Percentiles rank a stretch among this genome's conserved stretches.
Conservation (phyloP, 2,113 vertebrate genomes). For the Gulo gulo region DNA sequence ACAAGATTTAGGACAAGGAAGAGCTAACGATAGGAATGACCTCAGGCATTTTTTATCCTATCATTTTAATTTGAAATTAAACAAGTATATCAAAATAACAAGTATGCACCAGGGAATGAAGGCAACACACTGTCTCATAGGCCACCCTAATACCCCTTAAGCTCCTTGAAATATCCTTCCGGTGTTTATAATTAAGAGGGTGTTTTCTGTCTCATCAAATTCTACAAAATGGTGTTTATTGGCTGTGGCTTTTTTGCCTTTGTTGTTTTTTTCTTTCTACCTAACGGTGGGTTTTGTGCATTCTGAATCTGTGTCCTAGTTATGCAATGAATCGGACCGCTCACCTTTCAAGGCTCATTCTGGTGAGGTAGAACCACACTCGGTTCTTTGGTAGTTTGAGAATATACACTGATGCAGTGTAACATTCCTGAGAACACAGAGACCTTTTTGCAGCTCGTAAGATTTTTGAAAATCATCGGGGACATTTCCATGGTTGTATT, state of each 20-base stretch:
- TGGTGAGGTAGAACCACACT: neutral
- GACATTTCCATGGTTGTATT: constrained; percentile 41
- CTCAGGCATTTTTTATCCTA: neutral
- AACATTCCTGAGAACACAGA: constrained; percentile 27
- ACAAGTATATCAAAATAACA: neutral
- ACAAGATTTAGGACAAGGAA: neutral
- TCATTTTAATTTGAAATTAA: constrained; percentile 39
- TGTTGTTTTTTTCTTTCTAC: neutral
- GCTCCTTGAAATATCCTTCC: neutral
- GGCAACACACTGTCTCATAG: neutral
- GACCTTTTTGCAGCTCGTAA: constrained; percentile 14
- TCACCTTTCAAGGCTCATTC: neutral
- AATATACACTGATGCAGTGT: neutral
- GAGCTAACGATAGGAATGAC: neutral
- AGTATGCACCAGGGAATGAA: neutral
- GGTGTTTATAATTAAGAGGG: neutral
- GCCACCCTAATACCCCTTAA: neutral
- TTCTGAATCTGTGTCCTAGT: neutral
- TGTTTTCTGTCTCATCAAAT: neutral
- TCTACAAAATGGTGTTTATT: neutral
- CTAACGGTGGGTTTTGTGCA: neutral
- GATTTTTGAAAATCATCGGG: constrained; percentile 51
- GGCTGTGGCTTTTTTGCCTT: neutral
- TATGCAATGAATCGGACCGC: neutral
- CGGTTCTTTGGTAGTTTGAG: neutral